phyloP scores from a whole-genome alignment of 2,113 vertebrate genomes.

The Crotalus viridis region DNA sequence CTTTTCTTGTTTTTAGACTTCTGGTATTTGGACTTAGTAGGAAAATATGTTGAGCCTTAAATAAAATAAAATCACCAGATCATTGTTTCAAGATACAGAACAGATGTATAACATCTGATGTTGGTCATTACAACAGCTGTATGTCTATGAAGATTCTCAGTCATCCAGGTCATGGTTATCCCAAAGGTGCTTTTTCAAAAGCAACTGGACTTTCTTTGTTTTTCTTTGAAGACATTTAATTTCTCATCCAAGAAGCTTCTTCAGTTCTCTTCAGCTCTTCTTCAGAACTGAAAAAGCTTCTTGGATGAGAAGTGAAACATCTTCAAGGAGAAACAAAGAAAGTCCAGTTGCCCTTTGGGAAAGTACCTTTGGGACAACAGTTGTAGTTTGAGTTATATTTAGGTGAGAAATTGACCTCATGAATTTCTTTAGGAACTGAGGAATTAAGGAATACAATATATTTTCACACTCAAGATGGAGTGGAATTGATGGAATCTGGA shows the following conservation, averaged over 20 bases:
- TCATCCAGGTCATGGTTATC: not conserved
- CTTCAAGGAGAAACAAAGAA: too few species aligned
- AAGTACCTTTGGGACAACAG: not conserved
- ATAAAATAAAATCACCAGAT: not conserved
- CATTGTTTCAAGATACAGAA: not conserved
- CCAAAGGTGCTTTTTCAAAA: not conserved
- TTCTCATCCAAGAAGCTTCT: not conserved
- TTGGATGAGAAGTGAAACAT: too few species aligned
- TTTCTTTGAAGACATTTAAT: not conserved
- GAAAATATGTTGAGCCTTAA: not conserved
- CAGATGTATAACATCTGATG: not conserved
- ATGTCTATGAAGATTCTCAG: not conserved
- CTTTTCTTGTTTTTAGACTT: not conserved
- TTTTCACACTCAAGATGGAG: not conserved
- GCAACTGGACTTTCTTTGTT: not conserved
- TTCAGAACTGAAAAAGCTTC: not conserved
- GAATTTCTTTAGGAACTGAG: not conserved
- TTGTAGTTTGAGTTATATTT: not conserved
- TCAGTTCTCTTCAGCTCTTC: not conserved
- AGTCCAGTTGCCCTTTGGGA: not conserved
- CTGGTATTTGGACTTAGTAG: not conserved
- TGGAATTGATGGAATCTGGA: not conserved
- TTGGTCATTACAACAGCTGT: too few species aligned
- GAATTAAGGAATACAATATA: not conserved
- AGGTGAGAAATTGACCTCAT: not conserved